Base-by-base conservation (phyloP, 2,113 vertebrate genomes). In the Macrotis lagotis region DNA sequence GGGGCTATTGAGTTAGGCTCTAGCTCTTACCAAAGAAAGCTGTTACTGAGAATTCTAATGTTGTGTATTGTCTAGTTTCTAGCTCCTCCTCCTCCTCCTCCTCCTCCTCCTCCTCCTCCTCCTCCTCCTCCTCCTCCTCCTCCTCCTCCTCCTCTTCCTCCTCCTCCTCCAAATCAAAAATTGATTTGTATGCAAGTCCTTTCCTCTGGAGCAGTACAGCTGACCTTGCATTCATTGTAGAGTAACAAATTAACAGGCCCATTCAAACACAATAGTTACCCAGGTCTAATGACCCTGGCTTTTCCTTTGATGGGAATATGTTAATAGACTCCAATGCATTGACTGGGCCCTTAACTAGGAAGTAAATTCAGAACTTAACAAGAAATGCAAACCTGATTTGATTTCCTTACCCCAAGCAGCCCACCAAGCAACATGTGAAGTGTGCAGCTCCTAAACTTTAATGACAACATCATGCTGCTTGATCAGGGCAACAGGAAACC, bases 401-500 rank as follows among this genome's bases (percentile, higher is more conserved):
- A 98, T 98, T 97, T 94, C 48, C 52, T 91, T 95, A 96, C 95
- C 51, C 96, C 91, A 98, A 97, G 96, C 92, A 96, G 51, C 92
- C 55, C 88, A 94, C 88, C 0, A 7, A 44, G 90, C 94, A 94
- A 96, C 96, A 96, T 96, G 93, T 96, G 94, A 97, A 98, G 96
- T 95, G 93, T 95, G 92, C 88, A 98, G 96, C 97, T 97, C 98
- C 96, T 98, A 97, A 94, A 96, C 97, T 96, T 97, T 97, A 98
- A 98, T 16, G 94, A 97, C 97, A 98, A 52, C 97, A 98, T 98
- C 97, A 97, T 97, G 97, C 97, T 98, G 93, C 96, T 98, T 97
- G 95, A 98, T 97, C 97, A 98, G 96, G 97, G 96, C 95, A 96
- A 96, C 96, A 93, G 97, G 89, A 96, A 98, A 97, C 97, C 31